Evolutionary conservation across 2,113 vertebrate genomes (phyloP), one percentile per base, ranked within the genome.

Genomic region (Mobula birostris): DNA sequence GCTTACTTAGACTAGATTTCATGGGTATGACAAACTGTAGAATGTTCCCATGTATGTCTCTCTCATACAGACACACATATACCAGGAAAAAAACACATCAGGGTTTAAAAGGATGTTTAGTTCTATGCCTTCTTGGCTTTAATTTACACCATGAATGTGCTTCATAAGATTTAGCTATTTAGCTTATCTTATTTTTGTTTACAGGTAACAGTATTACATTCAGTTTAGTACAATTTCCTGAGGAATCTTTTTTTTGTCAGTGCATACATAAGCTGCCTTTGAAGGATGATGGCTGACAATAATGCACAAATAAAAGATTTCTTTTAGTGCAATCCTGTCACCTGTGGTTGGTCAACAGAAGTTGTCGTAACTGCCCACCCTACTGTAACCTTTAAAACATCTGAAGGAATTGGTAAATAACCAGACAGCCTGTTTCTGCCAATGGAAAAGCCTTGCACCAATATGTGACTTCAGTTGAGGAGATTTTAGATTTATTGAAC

Each of bases 171-270:
- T 74, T 40, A 92, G 66, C 48, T 48, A 48, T 92, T 72, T 68
- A 74, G 70, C 36, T 93, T 93, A 93, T 93, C 48, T 74, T 93
- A 93, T 93, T 48, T 74, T n/a, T 74, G 68, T 93, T 93, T 74
- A 74, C 74, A 27, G 24, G 17, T 56, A 74, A 74, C 36, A 12
- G 68, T 27, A 74, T 93, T 40, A 76, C 48, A 56, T 93, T 93
- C 29, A 93, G 56, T 93, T 70, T 17, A 74, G 24, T 29, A 93
- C 36, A 93, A 56, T 93, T 74, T 74, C 68, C 91, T 74, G 70
- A 48, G 48, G 70, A 48, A 56, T 74, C 48, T 27, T 90, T 90
- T n/a, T 82, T 92, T 68, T 72, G 63, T 92, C 66, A 72, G 61
- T 92, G 66, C 17, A 24, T 70, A 70, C 36, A 40, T 63, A 72